Evolutionary conservation across 2,797 vertebrate genomes (phyloP).

Genomic region (Geotrypetes seraphini): DNA sequence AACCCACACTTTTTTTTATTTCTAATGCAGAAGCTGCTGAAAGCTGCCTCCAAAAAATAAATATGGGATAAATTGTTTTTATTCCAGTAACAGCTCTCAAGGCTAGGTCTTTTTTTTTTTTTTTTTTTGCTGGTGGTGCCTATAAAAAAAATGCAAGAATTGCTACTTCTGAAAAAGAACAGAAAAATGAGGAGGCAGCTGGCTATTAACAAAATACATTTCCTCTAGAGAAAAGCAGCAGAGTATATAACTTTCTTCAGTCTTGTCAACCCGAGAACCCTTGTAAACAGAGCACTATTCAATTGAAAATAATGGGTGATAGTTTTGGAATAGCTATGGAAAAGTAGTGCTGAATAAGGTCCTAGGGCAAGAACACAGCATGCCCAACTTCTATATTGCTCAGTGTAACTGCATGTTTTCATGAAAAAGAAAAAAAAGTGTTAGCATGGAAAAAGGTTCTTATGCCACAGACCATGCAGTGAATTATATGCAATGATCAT

Average conservation of each 20-base stretch:
- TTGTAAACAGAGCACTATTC: slow-evolving; percentile 3
- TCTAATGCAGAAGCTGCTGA: slow-evolving; percentile 8
- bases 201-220: slow-evolving; percentile 15
- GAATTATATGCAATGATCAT: too few species aligned
- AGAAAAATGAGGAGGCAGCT: not conserved
- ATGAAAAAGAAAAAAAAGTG: too few species aligned
- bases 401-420: too few species aligned
- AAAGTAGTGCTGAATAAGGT: too few species aligned
- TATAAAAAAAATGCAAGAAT: slow-evolving; percentile 15
- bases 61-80: slow-evolving; percentile 17
- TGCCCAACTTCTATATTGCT: too few species aligned
- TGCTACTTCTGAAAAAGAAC: slow-evolving; percentile 4
- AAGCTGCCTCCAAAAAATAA: slow-evolving; percentile 19
- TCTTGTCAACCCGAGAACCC: slow-evolving; percentile 1
- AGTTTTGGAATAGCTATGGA: too few species aligned
- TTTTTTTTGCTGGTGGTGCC: slow-evolving; percentile 6
- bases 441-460: too few species aligned
- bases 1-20: slow-evolving; percentile 18
- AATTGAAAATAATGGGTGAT: not conserved
- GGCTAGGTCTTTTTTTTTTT: slow-evolving; percentile 9
- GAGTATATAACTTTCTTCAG: slow-evolving; percentile 4
- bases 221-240: slow-evolving; percentile 11
- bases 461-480: too few species aligned
- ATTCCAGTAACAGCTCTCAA: not conserved
- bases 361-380: too few species aligned